Evolutionary conservation across 2,797 vertebrate genomes (phyloP), one percentile per base, ranked within the genome.

Genomic region (Scleropages formosus): DNA sequence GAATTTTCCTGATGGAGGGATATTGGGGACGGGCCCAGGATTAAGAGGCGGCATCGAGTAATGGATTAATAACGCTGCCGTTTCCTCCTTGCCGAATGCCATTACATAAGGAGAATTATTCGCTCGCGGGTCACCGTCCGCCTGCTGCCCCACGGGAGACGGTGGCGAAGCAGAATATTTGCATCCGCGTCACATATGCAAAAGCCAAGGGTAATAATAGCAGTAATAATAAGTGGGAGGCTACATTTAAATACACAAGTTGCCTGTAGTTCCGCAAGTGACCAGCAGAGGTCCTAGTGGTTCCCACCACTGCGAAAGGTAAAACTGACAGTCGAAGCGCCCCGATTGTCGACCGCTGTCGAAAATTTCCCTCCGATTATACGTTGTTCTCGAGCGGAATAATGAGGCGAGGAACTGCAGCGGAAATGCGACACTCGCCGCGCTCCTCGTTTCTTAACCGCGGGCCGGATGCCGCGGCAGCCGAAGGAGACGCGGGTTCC

Each of bases 21-120:
- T 63, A 65, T 75, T 56, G 39, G 73, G 31, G 31, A 27, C 59
- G 53, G 72, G 76, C 66, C 53, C 49, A 72, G 58, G 67, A 76
- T 70, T 76, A 76, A 70, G 66, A 66, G 61, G 47, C 39, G 70
- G 7, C 24, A 51, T 63, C 62, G 26, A 65, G 59, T 69, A 60
- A 70, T 46, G 15, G 12, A 61, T 74, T 74, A 58, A 68, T 49
- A n/a, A n/a, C n/a, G 22, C 12, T n/a, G 18, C 18, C 68, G 18
- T 68, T 68, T 72, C 8, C 47, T 6, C 67, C 51, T 11, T 16
- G 22, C 46, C 2, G 49, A 26, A 16, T 27, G n/a, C 22, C 18
- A 22, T 70, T 71, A 71, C 12, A 4, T 59, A 59, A 72, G 27
- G 13, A 72, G 53, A 24, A 59, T 58, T n/a, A n/a, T 58, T 59